These are phyloP conservation scores for Cynocephalus volans DNA, from an alignment of 2,113 vertebrate species.

Conservation along the genomic window DNA sequence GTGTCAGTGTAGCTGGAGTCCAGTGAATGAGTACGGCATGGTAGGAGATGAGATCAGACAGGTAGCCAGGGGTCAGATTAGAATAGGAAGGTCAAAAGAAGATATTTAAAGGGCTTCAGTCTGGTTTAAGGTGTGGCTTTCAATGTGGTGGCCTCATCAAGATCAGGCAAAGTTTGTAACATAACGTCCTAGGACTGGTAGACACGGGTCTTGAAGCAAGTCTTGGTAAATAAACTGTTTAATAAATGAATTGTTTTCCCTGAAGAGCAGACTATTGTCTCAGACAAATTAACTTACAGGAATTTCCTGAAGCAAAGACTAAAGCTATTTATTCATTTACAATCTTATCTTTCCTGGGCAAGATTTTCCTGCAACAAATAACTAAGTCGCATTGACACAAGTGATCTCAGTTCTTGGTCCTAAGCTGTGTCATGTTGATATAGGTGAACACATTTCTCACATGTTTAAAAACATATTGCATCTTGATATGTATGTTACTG, in stretches of 20 bases:
- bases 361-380: constrained; percentile 58
- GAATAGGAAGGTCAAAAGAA: neutral
- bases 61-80: neutral
- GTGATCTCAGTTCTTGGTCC: constrained; percentile 33
- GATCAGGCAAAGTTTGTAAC: neutral
- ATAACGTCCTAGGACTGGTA: neutral
- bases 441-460: neutral
- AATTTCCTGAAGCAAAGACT: constrained; percentile 33
- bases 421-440: neutral
- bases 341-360: constrained; percentile 23
- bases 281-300: constrained; percentile 36
- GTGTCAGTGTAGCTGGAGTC: neutral
- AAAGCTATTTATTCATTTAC: constrained; percentile 36
- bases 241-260: constrained; percentile 49
- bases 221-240: constrained; percentile 7
- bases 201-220: neutral
- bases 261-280: constrained; percentile 18
- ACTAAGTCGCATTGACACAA: neutral
- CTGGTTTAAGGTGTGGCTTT: neutral
- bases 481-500: neutral
- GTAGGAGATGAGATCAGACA: neutral
- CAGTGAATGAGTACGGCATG: neutral
- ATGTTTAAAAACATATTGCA: constrained; percentile 15
- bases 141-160: neutral
- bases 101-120: neutral